Evolutionary conservation across 2,113 vertebrate species (phyloP), one percentile per base, ranked within the genome.

Genomic region (Notothenia rossii): DNA sequence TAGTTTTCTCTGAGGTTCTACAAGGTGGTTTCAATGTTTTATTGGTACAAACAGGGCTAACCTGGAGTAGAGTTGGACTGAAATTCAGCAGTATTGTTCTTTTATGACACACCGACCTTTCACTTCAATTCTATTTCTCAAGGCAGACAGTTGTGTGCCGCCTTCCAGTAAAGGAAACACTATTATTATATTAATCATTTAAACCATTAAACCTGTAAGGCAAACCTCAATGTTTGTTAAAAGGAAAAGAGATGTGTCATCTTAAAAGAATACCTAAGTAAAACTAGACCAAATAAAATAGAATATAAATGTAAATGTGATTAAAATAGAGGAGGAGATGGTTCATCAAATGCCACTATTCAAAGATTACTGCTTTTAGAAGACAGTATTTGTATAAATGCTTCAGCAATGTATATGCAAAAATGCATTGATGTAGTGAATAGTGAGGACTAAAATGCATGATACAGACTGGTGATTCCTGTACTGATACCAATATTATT

Each of bases 11-110:
- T 53, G 51, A 75, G n/a, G 60, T 9, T 14, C 43, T 40, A 20
- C 54, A 63, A 11, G 17, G 11, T 63, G 33, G 11, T 12, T 60
- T 55, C 18, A 53, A 79, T 70, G 10, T 73, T 85, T 64, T 22
- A 82, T 43, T 58, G 14, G n/a, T 45, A 15, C 40, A 68, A 12
- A 5, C 63, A 46, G 48, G 46, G 61, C 17, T 59, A 48, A 64
- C 17, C 45, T 46, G 18, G 33, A 60, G 33, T 20, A 59, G 4
- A 76, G 29, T 12, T 64, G 1, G 1, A 29, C 10, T 54, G 22
- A 25, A 18, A 81, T 50, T 55, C 74, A 56, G n/a, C 51, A 60
- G 4, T 54, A 7, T n/a, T 22, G 12, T 14, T 1, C 48, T 67
- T 40, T 14, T 45, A 29, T 8, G 36, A 40, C 6, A 40, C 36